Evolutionary conservation across 2,888 invertebrate genomes (phyloP).

Genomic region (Epinotia ramella): DNA sequence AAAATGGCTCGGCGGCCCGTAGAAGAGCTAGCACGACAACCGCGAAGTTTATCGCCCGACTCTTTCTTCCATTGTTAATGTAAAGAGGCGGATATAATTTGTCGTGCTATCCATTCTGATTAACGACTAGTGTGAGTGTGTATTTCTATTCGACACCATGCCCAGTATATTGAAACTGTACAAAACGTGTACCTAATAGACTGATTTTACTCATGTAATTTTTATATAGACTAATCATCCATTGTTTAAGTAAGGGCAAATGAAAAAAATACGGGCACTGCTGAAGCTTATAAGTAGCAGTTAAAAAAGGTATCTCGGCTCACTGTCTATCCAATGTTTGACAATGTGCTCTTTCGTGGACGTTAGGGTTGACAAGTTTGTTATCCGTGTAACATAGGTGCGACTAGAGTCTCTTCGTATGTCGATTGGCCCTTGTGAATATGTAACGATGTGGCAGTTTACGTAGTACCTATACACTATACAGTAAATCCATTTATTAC

Average conservation of each 20-base stretch:
- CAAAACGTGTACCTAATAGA: conserved; percentile 9
- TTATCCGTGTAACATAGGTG: too few relatives aligned
- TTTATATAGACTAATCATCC: not conserved
- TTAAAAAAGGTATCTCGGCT: not conserved
- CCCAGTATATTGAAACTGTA: not conserved
- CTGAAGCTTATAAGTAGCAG: not conserved
- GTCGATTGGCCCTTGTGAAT: too few relatives aligned
- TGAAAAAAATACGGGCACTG: not conserved
- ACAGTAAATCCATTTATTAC: too few relatives aligned
- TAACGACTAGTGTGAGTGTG: not conserved
- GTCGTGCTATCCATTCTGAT: not conserved
- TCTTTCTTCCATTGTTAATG: not conserved
- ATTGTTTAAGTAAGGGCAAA: not conserved
- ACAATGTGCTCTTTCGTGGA: not conserved
- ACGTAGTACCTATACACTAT: too few relatives aligned
- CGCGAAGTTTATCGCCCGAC: not conserved
- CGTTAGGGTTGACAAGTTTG: not conserved
- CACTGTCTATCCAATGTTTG: not conserved
- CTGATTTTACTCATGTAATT: conserved; percentile 9
- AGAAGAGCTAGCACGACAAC: not conserved
- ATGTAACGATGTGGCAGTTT: too few relatives aligned
- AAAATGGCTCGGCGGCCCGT: not conserved
- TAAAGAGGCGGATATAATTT: not conserved
- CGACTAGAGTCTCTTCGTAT: too few relatives aligned
- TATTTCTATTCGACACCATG: not conserved